Percentiles rank a stretch among this genome's conserved stretches.
Evolutionary conservation across 2,797 vertebrate species (phyloP).

Genomic region (Sebastes matsubarae): DNA sequence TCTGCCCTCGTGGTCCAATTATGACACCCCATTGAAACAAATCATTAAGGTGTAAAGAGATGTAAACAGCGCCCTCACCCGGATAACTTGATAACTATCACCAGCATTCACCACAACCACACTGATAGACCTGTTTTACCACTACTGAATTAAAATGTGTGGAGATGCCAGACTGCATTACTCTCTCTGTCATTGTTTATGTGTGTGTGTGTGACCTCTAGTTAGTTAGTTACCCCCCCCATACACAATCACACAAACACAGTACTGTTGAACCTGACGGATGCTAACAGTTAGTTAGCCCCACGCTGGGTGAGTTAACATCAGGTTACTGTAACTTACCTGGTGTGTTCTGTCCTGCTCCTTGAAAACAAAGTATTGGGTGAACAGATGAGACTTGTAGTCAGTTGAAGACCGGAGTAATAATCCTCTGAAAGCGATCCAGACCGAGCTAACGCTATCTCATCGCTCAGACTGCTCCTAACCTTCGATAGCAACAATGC

Average conservation of each 20-base stretch:
- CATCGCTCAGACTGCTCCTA: conserved; percentile 47
- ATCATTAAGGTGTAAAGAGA: not conserved
- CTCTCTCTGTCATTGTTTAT: too few species aligned
- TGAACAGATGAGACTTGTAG: not conserved
- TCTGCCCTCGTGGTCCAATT: conserved; percentile 33
- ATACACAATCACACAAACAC: not conserved
- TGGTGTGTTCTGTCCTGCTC: conserved; percentile 41
- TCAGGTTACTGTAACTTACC: conserved; percentile 48
- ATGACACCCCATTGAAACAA: not conserved
- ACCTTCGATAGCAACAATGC: conserved; percentile 47
- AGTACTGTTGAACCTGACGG: not conserved
- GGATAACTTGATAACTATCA: not conserved
- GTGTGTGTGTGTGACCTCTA: not conserved
- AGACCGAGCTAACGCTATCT: conserved; percentile 32
- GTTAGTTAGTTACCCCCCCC: too few species aligned
- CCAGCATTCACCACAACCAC: not conserved
- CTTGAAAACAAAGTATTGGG: not conserved
- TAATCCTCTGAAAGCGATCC: not conserved
- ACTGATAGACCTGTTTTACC: not conserved
- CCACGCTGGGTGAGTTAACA: conserved; percentile 15
- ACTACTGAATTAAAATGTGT: not conserved
- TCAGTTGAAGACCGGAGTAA: not conserved
- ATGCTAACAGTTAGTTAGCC: conserved; percentile 39
- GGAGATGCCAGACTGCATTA: too few species aligned
- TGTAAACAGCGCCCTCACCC: conserved; percentile 36